A percentile compares a stretch with the other conserved stretches of the same genome.
Conservation (phyloP, 2,888 invertebrate species). For the Xylota segnis region DNA sequence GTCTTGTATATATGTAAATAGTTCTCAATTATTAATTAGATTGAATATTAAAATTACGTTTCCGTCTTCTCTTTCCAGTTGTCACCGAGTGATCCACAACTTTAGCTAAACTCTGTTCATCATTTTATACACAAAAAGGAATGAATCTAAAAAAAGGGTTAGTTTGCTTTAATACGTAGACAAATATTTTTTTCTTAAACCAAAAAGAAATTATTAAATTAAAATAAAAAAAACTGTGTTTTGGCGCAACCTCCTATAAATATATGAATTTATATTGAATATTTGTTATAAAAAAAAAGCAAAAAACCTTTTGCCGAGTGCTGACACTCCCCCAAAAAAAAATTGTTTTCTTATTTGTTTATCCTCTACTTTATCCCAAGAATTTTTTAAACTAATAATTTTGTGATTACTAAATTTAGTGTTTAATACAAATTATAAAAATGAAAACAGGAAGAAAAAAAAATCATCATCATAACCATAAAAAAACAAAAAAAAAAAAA, state of each 20-base stretch:
- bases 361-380: conserved; percentile 47
- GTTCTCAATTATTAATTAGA: background rate
- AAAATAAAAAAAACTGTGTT: conserved; percentile 39
- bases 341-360: conserved; percentile 54
- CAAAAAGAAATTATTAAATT: conserved; percentile 46
- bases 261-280: conserved; percentile 55
- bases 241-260: conserved; percentile 69
- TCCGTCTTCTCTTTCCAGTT: conserved; percentile 57
- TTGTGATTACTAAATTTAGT: conserved; percentile 76
- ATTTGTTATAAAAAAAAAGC: conserved; percentile 38
- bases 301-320: conserved; percentile 57
- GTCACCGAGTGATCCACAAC: conserved; percentile 62
- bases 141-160: conserved; percentile 43
- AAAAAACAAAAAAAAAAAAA: conserved; percentile 45
- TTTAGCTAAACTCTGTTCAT: conserved; percentile 41
- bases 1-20: too few species aligned
- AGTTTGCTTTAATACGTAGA: conserved; percentile 55
- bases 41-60: conserved; percentile 62
- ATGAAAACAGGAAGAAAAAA: conserved; percentile 29
- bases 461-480: conserved; percentile 54
- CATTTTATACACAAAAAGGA: conserved; percentile 38
- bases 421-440: conserved; percentile 47
- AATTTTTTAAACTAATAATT: conserved; percentile 61
- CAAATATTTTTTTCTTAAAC: conserved; percentile 58
- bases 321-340: conserved; percentile 50